These are phyloP conservation scores for Takifugu bimaculatus DNA, from an alignment of 2,113 vertebrate species.

Conservation along the genomic window DNA sequence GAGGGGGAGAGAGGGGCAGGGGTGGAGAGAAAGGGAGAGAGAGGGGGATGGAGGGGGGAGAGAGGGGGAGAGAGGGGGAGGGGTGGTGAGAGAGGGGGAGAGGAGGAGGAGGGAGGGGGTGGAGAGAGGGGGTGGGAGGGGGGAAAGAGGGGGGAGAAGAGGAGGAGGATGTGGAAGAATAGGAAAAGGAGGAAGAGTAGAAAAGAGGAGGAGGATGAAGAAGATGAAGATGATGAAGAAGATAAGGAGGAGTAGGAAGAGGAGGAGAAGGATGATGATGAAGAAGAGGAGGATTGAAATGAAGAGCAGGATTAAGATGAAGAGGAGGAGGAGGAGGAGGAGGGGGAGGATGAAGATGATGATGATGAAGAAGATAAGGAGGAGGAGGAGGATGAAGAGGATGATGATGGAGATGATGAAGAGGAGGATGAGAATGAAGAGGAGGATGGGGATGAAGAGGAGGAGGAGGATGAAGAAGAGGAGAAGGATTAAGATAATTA, in stretches of 20 bases:
- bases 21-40: too few species aligned
- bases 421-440: background rate
- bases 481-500: background rate
- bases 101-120: background rate
- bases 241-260: background rate
- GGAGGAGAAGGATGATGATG: background rate
- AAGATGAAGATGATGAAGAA: too few species aligned
- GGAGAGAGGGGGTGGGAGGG: background rate
- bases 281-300: too few species aligned
- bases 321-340: too few species aligned
- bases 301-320: background rate
- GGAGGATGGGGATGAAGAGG: background rate
- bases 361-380: too few species aligned
- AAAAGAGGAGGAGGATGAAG: background rate
- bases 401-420: background rate
- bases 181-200: too few species aligned
- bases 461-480: background rate
- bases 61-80: too few species aligned
- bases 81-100: background rate
- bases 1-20: too few species aligned
- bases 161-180: too few species aligned
- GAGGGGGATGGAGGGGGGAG: too few species aligned
- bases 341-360: too few species aligned
- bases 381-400: too few species aligned
- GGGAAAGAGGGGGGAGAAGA: background rate